A percentile compares a stretch with the other conserved stretches of the same genome.
Evolutionary conservation across 1,140 invertebrate genomes (phyloP).

Genomic region (Hyles euphorbiae): DNA sequence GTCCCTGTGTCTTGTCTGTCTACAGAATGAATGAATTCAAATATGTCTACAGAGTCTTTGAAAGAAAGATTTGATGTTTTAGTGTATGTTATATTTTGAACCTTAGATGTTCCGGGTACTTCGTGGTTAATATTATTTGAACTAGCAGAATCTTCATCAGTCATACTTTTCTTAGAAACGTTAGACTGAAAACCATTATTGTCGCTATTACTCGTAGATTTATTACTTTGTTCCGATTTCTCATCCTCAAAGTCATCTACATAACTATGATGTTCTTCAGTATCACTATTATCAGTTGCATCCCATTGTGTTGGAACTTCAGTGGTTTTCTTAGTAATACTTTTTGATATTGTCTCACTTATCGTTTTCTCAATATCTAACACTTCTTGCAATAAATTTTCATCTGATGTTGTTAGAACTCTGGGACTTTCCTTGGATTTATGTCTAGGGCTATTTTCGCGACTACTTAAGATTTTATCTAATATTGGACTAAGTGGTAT

Average conservation of each 20-base stretch:
- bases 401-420: slow-evolving; percentile 57
- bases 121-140: not conserved
- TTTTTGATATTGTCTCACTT: slow-evolving; percentile 37
- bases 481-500: slow-evolving; percentile 53
- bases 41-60: slow-evolving; percentile 62
- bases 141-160: not conserved
- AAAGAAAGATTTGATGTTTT: slow-evolving; percentile 56
- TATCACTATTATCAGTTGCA: slow-evolving; percentile 19
- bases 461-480: slow-evolving; percentile 53
- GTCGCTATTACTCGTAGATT: slow-evolving; percentile 11
- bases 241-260: slow-evolving; percentile 70
- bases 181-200: not conserved
- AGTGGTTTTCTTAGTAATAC: slow-evolving; percentile 21
- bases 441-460: slow-evolving; percentile 40
- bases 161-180: slow-evolving; percentile 1
- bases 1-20: slow-evolving; percentile 62
- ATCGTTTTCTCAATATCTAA: slow-evolving; percentile 57
- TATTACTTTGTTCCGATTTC: slow-evolving; percentile 36
- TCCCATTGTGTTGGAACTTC: slow-evolving; percentile 7
- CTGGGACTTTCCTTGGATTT: slow-evolving; percentile 34
- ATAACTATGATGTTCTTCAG: slow-evolving; percentile 48
- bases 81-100: slow-evolving; percentile 33
- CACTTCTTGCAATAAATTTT: slow-evolving; percentile 64
- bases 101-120: not conserved
- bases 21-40: slow-evolving; percentile 64